Evolutionary conservation across 1,140 invertebrate genomes (phyloP), one percentile per base, ranked within the genome.

Genomic region (Scaptomyza graminum): DNA sequence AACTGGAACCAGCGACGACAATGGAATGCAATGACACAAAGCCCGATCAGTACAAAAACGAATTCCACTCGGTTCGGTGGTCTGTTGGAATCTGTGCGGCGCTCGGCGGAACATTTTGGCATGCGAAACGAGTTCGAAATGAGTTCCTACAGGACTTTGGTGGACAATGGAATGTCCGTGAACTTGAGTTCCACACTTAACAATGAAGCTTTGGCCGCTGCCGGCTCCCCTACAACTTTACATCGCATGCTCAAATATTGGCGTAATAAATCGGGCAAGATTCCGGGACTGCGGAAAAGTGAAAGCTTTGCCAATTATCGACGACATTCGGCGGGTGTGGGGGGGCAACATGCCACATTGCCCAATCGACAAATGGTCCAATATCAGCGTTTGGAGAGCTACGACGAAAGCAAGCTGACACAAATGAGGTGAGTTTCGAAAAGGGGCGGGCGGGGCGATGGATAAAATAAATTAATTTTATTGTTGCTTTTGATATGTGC

Each of bases 181-280:
- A 15, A 57, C n/a, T 0, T 49, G 13, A 6, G 22, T 0, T 9
- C 31, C 11, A 34, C 49, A 51, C 61, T 41, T 5, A 54, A 59
- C 46, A 63, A 54, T 46, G 74, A 77, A 13, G 8, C 55, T n/a
- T 60, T 12, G 28, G n/a, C 60, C 3, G 60, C 22, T 13, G 49
- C 81, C 3, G 18, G 18, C 18, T 87, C 82, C 11, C 83, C 82
- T 3, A 85, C 76, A 8, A 34, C 84, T 0, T 51, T 88, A 13
- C 84, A 89, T 47, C 79, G 84, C 28, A 81, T 91, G 64, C 71
- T 91, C 25, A 90, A 90, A 57, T 91, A 91, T 49, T 91, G 89
- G 89, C 82, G 89, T 3, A 91, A 91, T 57, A 87, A 61, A 49
- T 78, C 89, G 11, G 78, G 74, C 2, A 81, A 78, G 54, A 85